Conservation (phyloP, 1,140 invertebrate species). For the Triops longicaudatus region DNA sequence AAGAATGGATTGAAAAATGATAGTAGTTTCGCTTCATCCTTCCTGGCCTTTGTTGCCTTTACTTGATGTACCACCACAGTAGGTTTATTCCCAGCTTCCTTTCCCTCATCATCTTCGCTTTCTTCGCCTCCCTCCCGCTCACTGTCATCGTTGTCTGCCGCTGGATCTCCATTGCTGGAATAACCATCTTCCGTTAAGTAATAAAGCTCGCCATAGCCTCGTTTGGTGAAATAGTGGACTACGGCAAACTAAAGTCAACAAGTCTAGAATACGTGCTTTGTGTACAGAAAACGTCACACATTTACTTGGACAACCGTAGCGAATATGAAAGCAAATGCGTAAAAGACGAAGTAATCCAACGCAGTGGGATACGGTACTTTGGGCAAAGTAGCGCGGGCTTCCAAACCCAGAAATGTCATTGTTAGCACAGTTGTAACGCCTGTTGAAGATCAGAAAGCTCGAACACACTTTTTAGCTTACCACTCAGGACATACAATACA, state of each 20-base stretch:
- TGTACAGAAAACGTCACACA: neutral
- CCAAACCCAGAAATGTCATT: slow-evolving; percentile 78
- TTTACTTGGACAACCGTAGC: slow-evolving; percentile 70
- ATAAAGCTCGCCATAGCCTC: slow-evolving; percentile 76
- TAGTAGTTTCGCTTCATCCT: neutral
- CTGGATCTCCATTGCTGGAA: slow-evolving; percentile 39
- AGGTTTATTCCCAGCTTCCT: neutral
- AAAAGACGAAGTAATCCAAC: slow-evolving; percentile 75
- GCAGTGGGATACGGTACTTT: slow-evolving; percentile 81
- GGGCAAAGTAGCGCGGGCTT: slow-evolving; percentile 73
- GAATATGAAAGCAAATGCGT: slow-evolving; percentile 78
- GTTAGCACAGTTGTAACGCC: slow-evolving; percentile 79
- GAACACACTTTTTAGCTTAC: neutral
- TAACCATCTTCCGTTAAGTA: slow-evolving; percentile 56
- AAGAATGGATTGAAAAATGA: neutral
- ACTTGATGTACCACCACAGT: neutral
- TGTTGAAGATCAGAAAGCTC: slow-evolving; percentile 36
- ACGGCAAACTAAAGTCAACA: slow-evolving; percentile 58
- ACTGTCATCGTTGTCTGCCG: slow-evolving; percentile 49
- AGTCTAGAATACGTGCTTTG: neutral
- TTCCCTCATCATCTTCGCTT: neutral
- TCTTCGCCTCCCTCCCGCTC: slow-evolving; percentile 31
- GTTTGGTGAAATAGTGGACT: slow-evolving; percentile 83
- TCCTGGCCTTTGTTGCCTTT: neutral
- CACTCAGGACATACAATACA: neutral